Conservation (phyloP, 1,140 invertebrate genomes). For the Cydia splendana region DNA sequence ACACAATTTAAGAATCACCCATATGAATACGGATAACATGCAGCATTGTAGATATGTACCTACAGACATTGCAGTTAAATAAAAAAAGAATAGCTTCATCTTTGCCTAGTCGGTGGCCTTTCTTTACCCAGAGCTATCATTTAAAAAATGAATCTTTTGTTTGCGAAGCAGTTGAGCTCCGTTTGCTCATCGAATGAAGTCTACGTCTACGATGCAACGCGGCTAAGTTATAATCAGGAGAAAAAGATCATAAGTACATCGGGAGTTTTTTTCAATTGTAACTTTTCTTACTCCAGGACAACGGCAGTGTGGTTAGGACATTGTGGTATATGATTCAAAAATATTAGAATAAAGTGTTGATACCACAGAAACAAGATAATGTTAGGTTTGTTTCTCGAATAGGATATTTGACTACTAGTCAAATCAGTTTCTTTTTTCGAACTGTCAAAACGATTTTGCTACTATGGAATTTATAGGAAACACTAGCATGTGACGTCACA, state of each 20-base stretch:
- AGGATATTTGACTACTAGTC: too few relatives aligned
- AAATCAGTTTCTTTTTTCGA: too few relatives aligned
- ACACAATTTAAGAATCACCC: too few relatives aligned
- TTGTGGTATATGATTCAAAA: too few relatives aligned
- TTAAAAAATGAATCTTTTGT: conserved; percentile 29
- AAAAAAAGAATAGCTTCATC: background rate
- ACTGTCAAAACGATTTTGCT: too few relatives aligned
- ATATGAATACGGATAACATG: too few relatives aligned
- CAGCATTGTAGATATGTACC: too few relatives aligned
- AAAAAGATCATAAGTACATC: background rate
- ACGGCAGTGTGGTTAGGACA: background rate
- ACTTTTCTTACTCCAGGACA: background rate
- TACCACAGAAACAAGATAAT: too few relatives aligned
- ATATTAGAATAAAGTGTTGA: too few relatives aligned
- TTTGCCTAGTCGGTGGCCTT: background rate
- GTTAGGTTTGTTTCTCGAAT: too few relatives aligned
- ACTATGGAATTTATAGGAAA: too few relatives aligned
- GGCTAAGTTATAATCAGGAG: background rate
- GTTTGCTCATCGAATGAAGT: conserved; percentile 19
- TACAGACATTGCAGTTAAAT: background rate
- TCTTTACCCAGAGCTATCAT: conserved; percentile 28
- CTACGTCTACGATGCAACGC: background rate
- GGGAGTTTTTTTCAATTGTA: background rate
- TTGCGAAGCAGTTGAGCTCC: conserved; percentile 23
- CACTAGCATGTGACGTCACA: too few relatives aligned